phyloP scores from a whole-genome alignment of 2,797 vertebrate genomes.

The Parauchenoglanis ngamensis region DNA sequence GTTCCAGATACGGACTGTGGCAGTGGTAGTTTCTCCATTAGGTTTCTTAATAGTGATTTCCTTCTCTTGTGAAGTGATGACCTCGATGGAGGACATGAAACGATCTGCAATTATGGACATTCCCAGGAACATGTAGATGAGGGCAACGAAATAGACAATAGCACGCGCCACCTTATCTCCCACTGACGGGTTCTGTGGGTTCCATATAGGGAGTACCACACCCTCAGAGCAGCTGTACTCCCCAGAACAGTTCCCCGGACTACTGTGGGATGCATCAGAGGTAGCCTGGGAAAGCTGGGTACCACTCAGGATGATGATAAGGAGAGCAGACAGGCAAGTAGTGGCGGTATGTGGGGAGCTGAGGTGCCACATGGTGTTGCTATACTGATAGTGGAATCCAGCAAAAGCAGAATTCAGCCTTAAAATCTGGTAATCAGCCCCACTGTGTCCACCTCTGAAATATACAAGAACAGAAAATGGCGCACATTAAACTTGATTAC shows the following conservation, averaged over 20 bases:
- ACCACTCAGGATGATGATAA: slow-evolving; percentile 70
- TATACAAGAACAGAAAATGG: slow-evolving; percentile 31
- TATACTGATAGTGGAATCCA: slow-evolving; percentile 24
- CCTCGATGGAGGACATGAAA: slow-evolving; percentile 89
- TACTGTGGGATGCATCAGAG: slow-evolving; percentile 52
- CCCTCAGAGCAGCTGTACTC: slow-evolving; percentile 78
- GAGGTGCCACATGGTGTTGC: slow-evolving; percentile 61
- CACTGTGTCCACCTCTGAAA: slow-evolving; percentile 34
- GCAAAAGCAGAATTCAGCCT: slow-evolving; percentile 14
- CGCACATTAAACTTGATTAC: background rate
- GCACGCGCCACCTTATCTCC: slow-evolving; percentile 86
- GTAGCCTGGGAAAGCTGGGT: slow-evolving; percentile 68
- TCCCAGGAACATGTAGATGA: slow-evolving; percentile 88
- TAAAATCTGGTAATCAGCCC: slow-evolving; percentile 10
- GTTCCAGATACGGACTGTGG: slow-evolving; percentile 85
- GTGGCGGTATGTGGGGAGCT: slow-evolving; percentile 46
- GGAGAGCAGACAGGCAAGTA: slow-evolving; percentile 60
- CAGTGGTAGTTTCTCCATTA: slow-evolving; percentile 82
- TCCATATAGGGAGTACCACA: slow-evolving; percentile 83
- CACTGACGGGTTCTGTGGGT: slow-evolving; percentile 83
- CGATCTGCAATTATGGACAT: slow-evolving; percentile 89
- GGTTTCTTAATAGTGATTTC: slow-evolving; percentile 85
- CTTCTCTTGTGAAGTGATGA: slow-evolving; percentile 87
- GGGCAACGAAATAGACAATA: slow-evolving; percentile 85
- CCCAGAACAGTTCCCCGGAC: slow-evolving; percentile 73